phyloP scores from a whole-genome alignment of 2,888 invertebrate genomes.

The Rhimphoctona megacephalus region DNA sequence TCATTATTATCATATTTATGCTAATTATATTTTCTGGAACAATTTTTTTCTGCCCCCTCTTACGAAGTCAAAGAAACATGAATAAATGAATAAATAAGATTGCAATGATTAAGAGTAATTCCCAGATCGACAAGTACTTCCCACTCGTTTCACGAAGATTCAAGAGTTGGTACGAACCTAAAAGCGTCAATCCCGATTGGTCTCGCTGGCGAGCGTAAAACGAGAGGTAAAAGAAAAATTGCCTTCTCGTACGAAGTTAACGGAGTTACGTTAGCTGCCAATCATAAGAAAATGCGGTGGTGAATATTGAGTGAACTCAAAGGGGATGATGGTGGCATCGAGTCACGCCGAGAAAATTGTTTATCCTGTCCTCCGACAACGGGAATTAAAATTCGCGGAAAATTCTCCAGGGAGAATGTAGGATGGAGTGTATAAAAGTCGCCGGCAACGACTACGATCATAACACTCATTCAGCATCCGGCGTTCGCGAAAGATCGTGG shows the following conservation, averaged over 20 bases:
- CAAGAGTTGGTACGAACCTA: slow-evolving; percentile 24
- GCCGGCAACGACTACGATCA: slow-evolving; percentile 40
- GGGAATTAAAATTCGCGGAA: slow-evolving; percentile 78
- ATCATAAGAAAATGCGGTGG: slow-evolving; percentile 71
- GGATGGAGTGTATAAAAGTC: slow-evolving; percentile 74
- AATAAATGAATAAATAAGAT: slow-evolving; percentile 8
- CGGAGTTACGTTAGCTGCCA: slow-evolving; percentile 75
- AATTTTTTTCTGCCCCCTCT: neutral
- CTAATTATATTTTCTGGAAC: neutral
- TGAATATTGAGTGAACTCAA: slow-evolving; percentile 75
- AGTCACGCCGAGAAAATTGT: slow-evolving; percentile 74
- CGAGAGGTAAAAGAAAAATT: slow-evolving; percentile 42
- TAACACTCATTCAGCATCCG: slow-evolving; percentile 57
- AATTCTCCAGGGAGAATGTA: slow-evolving; percentile 51
- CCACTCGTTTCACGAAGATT: slow-evolving; percentile 38
- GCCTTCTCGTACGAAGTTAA: slow-evolving; percentile 67
- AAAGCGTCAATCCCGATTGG: slow-evolving; percentile 48
- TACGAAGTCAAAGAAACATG: neutral
- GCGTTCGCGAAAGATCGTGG: slow-evolving; percentile 57
- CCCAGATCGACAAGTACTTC: slow-evolving; percentile 24
- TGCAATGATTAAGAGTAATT: slow-evolving; percentile 7
- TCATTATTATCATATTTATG: neutral
- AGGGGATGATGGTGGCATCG: slow-evolving; percentile 41
- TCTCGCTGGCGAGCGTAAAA: slow-evolving; percentile 39
- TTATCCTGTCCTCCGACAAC: slow-evolving; percentile 72